A percentile compares a stretch with the other conserved stretches of the same genome.
Evolutionary conservation across 2,113 vertebrate genomes (phyloP).

Genomic region (Cyrtonyx montezumae): DNA sequence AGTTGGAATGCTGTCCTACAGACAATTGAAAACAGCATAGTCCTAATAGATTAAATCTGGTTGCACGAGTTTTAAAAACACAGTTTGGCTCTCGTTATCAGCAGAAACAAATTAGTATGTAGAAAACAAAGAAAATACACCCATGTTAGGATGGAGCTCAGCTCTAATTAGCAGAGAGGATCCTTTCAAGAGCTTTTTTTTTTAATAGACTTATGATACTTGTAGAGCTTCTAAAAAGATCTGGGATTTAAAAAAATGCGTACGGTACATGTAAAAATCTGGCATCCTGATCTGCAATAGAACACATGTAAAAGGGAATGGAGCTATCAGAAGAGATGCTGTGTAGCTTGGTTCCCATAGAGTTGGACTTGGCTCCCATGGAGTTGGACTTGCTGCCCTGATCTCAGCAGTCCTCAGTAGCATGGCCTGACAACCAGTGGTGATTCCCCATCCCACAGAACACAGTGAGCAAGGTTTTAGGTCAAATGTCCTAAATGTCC

Average conservation of each 20-base stretch:
- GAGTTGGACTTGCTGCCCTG: neutral
- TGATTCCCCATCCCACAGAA: neutral
- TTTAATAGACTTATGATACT: neutral
- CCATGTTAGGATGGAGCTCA: neutral
- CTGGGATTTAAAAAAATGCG: neutral
- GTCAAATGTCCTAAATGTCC: neutral
- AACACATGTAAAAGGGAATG: neutral
- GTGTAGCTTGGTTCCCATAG: neutral
- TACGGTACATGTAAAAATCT: neutral
- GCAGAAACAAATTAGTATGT: constrained; percentile 20
- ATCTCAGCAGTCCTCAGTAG: neutral
- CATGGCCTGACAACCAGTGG: rapidly evolving
- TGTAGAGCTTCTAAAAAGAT: neutral
- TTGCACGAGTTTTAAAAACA: constrained; percentile 55
- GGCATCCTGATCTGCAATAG: neutral
- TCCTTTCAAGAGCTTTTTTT: neutral
- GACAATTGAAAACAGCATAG: constrained; percentile 54
- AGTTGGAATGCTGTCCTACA: constrained; percentile 51
- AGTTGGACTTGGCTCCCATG: neutral
- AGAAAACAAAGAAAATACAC: constrained; percentile 1
- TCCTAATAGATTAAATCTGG: constrained; percentile 57
- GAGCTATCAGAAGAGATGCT: neutral
- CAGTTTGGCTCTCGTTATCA: constrained; percentile 51
- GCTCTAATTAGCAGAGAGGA: neutral
- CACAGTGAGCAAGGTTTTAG: neutral